These are phyloP conservation scores for Isichthys henryi DNA, from an alignment of 2,113 vertebrate genomes.

Conservation along the genomic window DNA sequence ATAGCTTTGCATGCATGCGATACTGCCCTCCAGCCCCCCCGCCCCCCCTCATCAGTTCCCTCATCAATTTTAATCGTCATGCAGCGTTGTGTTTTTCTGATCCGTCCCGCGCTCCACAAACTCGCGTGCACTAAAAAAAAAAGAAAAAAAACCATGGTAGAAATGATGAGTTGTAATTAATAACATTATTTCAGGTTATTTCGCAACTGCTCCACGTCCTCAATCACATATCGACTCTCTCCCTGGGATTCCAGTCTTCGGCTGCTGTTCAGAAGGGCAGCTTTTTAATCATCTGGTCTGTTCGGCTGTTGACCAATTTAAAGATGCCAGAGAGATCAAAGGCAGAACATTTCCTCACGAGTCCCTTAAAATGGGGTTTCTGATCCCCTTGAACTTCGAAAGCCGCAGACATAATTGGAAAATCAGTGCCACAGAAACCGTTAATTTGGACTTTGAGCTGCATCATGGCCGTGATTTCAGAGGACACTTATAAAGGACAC, in stretches of 20 bases:
- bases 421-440: not conserved
- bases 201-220: not conserved
- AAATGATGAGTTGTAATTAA: not conserved
- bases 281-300: not conserved
- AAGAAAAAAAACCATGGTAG: not conserved
- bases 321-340: conserved; percentile 9
- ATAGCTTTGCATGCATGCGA: not conserved
- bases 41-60: not conserved
- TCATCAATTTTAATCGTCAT: not conserved
- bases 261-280: not conserved
- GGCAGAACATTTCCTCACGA: not conserved
- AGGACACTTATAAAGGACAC: not conserved
- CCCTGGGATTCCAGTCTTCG: not conserved
- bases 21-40: not conserved
- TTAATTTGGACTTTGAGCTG: not conserved
- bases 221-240: not conserved
- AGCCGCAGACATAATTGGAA: not conserved
- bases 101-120: not conserved
- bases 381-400: not conserved
- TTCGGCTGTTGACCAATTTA: not conserved
- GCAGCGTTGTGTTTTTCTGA: not conserved
- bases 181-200: not conserved
- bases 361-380: not conserved
- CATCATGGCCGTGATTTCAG: not conserved
- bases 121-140: not conserved